These are phyloP conservation scores for Kryphioiulus occultus DNA, from an alignment of 2,888 invertebrate species.

Conservation along the genomic window DNA sequence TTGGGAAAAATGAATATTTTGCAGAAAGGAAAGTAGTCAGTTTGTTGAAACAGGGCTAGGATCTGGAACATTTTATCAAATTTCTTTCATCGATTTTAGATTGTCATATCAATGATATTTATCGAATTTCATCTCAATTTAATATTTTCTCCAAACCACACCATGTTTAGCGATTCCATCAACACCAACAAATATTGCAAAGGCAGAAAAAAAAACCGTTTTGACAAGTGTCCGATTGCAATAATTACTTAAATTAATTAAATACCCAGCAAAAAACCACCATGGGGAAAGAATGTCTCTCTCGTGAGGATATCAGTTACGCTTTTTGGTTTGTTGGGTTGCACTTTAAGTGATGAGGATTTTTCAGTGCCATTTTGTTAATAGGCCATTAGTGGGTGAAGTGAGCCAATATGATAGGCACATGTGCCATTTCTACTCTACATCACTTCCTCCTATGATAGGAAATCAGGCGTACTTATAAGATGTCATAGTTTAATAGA, in stretches of 20 bases:
- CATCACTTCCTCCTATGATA: not conserved
- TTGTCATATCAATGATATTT: too few species aligned
- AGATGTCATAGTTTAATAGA: not conserved
- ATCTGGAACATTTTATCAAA: too few species aligned
- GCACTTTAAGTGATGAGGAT: constrained; percentile 43
- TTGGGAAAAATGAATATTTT: too few species aligned
- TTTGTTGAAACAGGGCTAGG: too few species aligned
- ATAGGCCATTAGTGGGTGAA: constrained; percentile 43
- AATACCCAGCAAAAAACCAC: too few species aligned
- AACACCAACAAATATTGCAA: not conserved
- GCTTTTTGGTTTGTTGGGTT: not conserved
- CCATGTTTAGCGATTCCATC: too few species aligned
- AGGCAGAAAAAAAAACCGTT: not conserved
- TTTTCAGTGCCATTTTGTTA: constrained; percentile 39
- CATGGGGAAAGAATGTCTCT: not conserved
- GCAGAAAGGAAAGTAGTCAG: too few species aligned
- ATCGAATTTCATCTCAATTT: too few species aligned
- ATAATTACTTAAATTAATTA: too few species aligned
- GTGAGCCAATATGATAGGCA: constrained; percentile 8
- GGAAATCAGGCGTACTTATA: not conserved
- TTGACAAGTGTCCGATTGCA: too few species aligned
- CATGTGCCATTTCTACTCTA: not conserved
- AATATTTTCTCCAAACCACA: too few species aligned
- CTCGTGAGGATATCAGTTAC: not conserved
- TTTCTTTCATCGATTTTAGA: too few species aligned